Evolutionary conservation across 1,140 invertebrate species (phyloP).

Genomic region (Ephestia elutella): DNA sequence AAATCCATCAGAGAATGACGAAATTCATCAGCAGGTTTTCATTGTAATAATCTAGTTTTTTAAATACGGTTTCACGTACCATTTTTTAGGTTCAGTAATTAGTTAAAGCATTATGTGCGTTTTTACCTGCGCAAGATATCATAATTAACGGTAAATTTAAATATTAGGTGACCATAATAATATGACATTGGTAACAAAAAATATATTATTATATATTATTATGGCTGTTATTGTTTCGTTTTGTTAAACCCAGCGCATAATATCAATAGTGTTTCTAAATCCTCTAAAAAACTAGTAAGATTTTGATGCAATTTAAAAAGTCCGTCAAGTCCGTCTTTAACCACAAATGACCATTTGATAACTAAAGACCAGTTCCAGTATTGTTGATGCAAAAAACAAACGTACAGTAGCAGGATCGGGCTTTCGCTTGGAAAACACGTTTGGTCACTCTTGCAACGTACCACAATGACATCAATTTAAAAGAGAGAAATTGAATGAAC

Average conservation of each 20-base stretch:
- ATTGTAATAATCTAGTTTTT: background rate
- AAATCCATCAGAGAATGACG: conserved; percentile 24
- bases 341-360: conserved; percentile 12
- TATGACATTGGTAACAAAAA: no score
- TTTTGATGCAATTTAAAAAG: no score
- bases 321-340: background rate
- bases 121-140: no score
- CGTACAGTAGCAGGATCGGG: background rate
- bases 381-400: background rate
- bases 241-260: background rate
- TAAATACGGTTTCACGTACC: background rate
- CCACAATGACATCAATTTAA: background rate
- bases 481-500: background rate
- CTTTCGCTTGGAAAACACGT: conserved; percentile 18
- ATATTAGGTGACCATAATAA: no score
- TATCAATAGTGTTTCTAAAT: background rate
- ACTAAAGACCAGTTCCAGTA: conserved; percentile 13
- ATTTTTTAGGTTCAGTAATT: no score
- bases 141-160: no score
- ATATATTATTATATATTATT: no score
- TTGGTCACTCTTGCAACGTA: background rate
- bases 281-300: no score
- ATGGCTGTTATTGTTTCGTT: no score
- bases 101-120: no score
- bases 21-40: background rate